Evolutionary conservation across 2,888 invertebrate genomes (phyloP), one percentile per base, ranked within the genome.

Genomic region (Drosophila ustulata): DNA sequence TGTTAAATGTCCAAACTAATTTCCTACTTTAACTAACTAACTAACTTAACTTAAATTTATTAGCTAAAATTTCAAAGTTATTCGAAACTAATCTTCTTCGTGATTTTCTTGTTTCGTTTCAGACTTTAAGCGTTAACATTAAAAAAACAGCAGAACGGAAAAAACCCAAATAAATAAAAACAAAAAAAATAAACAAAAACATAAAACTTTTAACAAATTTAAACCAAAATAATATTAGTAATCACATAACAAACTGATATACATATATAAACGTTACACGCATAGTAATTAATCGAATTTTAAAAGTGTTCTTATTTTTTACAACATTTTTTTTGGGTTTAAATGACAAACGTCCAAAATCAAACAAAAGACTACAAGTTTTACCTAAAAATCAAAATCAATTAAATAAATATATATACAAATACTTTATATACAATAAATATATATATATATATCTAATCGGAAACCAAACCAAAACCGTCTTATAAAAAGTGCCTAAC

Each of bases 401-500:
- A 43, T 49, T 23, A 63, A 45, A 51, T 57, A 49, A 43, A 58
- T 55, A 30, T 53, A 49, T 53, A 59, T 47, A 30, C 18, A 8
- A 23, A 25, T 47, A 47, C 34, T 28, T 52, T 64, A 53, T 26
- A 45, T 23, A 62, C 23, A 45, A 51, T 26, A 59, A 13, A 59
- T 18, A 18, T 18, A 18, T 18, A 18, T 18, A 1, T 18, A 18
- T 18, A 18, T 28, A 47, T 32, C 23, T 6, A 71, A 73, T 59
- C 55, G 74, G 52, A 75, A 80, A 80, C 82, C 83, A 84, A 83
- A 83, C 70, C 80, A 80, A 85, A 83, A 83, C 88, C 88, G 88
- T 88, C 88, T 85, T 59, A 82, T 59, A 69, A 63, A 78, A 88
- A 88, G 88, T 88, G 88, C 88, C 88, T 88, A 82, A 82, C 46